Evolutionary conservation across 2,113 vertebrate genomes (phyloP).

Genomic region (Chamaea fasciata): DNA sequence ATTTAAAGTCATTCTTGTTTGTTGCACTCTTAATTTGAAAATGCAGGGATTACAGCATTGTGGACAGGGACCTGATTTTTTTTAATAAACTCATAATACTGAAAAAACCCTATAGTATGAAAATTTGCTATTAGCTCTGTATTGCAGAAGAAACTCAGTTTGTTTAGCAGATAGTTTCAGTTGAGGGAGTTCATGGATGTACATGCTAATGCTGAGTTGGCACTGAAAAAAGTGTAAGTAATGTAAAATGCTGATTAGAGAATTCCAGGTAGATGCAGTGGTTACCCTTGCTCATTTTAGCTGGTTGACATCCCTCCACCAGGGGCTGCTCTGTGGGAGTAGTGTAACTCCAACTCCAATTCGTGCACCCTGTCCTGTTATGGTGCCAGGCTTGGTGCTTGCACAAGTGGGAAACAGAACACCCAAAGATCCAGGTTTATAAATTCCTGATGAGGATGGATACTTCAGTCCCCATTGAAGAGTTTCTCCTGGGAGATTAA

Average conservation of each 20-base stretch:
- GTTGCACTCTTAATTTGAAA: not conserved
- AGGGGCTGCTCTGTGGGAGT: not conserved
- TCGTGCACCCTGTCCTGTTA: accelerated
- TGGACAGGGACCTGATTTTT: not conserved
- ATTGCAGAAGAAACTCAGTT: not conserved
- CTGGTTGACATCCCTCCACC: not conserved
- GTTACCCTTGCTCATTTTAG: not conserved
- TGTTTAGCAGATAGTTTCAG: not conserved
- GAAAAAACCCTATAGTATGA: not conserved
- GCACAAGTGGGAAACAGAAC: not conserved
- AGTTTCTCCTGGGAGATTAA: not conserved
- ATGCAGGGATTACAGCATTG: not conserved
- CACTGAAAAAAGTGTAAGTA: not conserved
- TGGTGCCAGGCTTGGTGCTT: not conserved
- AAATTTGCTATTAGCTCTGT: not conserved
- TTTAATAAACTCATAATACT: not conserved
- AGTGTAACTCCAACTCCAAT: not conserved
- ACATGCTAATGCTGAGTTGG: not conserved
- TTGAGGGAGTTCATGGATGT: not conserved
- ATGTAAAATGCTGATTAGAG: not conserved
- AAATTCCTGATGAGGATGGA: not conserved
- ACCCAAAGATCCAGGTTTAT: not conserved
- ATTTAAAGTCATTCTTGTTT: not conserved
- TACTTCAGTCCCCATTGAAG: not conserved
- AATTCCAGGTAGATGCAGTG: not conserved